These are phyloP conservation scores for Cyrtodaria siliqua DNA, from an alignment of 2,888 invertebrate species.

Conservation along the genomic window DNA sequence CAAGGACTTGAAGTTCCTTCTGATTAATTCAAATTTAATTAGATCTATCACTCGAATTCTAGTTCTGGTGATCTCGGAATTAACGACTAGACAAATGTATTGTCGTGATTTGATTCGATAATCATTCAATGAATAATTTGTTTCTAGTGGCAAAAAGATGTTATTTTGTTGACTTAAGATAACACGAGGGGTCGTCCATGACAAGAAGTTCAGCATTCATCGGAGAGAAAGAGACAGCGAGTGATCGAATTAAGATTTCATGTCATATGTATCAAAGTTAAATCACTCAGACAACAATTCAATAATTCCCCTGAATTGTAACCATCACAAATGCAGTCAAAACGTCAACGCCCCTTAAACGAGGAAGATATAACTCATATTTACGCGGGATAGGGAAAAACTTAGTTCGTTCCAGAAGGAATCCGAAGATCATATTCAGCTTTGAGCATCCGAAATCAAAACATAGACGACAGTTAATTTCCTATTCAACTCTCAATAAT, in stretches of 20 bases:
- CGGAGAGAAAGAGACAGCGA: slow-evolving; percentile 16
- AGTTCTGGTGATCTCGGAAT: slow-evolving; percentile 24
- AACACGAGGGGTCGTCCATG: slow-evolving; percentile 17
- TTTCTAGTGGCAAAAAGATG: slow-evolving; percentile 28
- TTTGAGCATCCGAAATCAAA: slow-evolving; percentile 54
- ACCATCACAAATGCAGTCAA: slow-evolving; percentile 22
- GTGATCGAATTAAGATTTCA: slow-evolving; percentile 58
- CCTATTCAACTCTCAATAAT: slow-evolving; percentile 51
- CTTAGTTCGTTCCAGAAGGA: slow-evolving; percentile 35
- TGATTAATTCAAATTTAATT: slow-evolving; percentile 56
- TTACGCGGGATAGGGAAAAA: slow-evolving; percentile 38
- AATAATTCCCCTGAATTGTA: slow-evolving; percentile 28
- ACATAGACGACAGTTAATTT: slow-evolving; percentile 63
- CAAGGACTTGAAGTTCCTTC: slow-evolving; percentile 2
- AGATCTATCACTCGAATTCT: slow-evolving; percentile 39
- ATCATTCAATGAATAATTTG: slow-evolving; percentile 60
- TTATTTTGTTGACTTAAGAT: slow-evolving; percentile 47
- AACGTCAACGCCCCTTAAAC: slow-evolving; percentile 24
- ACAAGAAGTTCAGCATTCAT: slow-evolving; percentile 32
- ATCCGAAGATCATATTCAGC: slow-evolving; percentile 41
- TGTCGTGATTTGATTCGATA: slow-evolving; percentile 50
- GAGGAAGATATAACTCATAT: slow-evolving; percentile 51
- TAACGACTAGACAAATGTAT: slow-evolving; percentile 40
- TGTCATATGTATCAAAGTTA: slow-evolving; percentile 39
- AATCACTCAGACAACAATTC: slow-evolving; percentile 25